Evolutionary conservation across 2,888 invertebrate genomes (phyloP), one percentile per base, ranked within the genome.

Genomic region (Tethea ocularis): DNA sequence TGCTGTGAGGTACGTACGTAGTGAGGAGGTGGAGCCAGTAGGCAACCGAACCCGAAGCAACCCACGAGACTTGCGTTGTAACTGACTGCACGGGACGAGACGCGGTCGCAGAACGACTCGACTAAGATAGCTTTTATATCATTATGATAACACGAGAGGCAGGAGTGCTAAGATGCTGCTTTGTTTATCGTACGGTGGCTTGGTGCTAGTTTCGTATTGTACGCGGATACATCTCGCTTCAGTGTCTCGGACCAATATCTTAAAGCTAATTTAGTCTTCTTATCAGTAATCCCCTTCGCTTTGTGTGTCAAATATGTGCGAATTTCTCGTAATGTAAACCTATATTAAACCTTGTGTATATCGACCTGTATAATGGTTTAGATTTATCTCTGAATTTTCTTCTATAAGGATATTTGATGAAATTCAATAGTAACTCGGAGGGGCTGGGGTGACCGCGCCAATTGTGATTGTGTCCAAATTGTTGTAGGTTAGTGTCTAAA

Each of bases 281-380:
- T 84, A 84, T 83, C 82, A 81, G 74, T 88, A 88, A 84, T 88
- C 84, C 86, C 86, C 84, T 87, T 91, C 91, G 93, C 93, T 93
- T 93, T 92, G 90, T 91, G 92, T 93, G 93, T 93, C 92, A 93
- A 93, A 91, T 90, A 89, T 91, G 89, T 90, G 93, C 92, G 88
- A 91, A 84, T 88, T 88, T 88, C 86, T 87, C 86, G 84, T 88
- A 87, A 88, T 86, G 86, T 91, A 87, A 91, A 89, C 87, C 75
- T 88, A 86, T 88, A 87, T 84, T 84, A 84, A 89, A 84, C 84
- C 84, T 88, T 84, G 84, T 91, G 89, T 92, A 91, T 90, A 91
- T 89, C 84, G 82, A 92, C 91, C 91, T 90, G 88, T 93, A 88
- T 92, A 92, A 92, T 90, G 91, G 92, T 92, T 89, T 91, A 90